Base-by-base conservation (phyloP, 1,140 invertebrate genomes). In the Tetramorium parvispinum region DNA sequence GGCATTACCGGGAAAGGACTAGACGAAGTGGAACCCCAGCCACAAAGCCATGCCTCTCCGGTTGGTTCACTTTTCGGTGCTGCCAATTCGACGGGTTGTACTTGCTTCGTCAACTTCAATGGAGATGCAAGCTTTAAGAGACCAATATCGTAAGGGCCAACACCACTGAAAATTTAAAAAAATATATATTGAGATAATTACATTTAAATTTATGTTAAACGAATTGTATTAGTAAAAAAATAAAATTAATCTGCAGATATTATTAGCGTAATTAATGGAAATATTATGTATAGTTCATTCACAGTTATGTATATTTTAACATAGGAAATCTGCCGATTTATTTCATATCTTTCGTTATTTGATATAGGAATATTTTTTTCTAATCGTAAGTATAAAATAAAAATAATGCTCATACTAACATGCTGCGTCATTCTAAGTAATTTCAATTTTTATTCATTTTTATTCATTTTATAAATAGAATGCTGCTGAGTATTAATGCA, bases 111-210 rank as follows among this genome's bases (percentile, higher is more conserved):
- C 76, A 96, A 95, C 11, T 37, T 91, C 32, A 93, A 59, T 2
- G 91, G 94, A 27, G 92, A 92, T 13, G 92, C 91, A 13, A 97
- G 93, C 81, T 95, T 95, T 95, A 24, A 97, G 91, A 97, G 77
- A 37, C 96, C 97, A 85, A 97, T 96, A 88, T 97, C 97, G 76
- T 96, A 95, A 16, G 95, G 94, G n/a, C 93, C 95, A 0, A 96
- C 95, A 16, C 93, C 93, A 7, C 94, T 94, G 81, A 2, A 82
- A 68, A 77, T 83, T 5, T n/a, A n/a, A 57, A 18, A 66, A n/a
- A 21, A n/a, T 75, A 46, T 40, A 16, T 13, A 57, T 24, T 61
- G 49, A 68, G 1, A 57, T 8, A 68, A 24, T 68, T 68, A 3
- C 27, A 6, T 27, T 61, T 32, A 61, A 61, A 16, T 6, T 24